A percentile compares a stretch with the other conserved stretches of the same genome.
These are phyloP conservation scores for Megaceryle maxima DNA, from an alignment of 2,113 vertebrate genomes.

Conservation along the genomic window DNA sequence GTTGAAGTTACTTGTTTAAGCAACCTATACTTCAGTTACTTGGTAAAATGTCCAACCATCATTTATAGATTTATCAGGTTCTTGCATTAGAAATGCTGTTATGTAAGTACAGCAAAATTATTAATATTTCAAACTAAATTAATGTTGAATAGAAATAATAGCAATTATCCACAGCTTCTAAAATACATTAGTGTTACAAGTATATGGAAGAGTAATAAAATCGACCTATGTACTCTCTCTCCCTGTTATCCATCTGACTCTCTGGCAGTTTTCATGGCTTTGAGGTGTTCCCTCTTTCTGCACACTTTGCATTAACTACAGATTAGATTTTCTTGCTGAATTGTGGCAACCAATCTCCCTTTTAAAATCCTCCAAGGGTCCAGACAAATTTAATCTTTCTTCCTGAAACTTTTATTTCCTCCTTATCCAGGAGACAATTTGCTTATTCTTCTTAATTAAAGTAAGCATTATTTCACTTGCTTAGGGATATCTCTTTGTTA, in stretches of 20 bases:
- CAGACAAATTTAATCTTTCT: constrained; percentile 2
- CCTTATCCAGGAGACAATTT: not conserved
- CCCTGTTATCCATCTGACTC: not conserved
- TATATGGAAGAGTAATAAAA: not conserved
- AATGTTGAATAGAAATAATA: not conserved
- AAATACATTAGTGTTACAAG: not conserved
- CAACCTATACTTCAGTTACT: not conserved
- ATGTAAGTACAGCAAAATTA: not conserved
- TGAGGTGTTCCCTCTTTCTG: not conserved
- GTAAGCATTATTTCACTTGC: not conserved
- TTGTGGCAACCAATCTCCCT: not conserved
- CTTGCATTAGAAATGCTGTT: not conserved
- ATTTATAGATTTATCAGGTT: not conserved
- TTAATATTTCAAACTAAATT: not conserved
- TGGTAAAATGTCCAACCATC: not conserved
- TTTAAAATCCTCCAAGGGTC: not conserved
- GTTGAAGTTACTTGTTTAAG: not conserved
- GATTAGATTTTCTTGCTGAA: constrained; percentile 14
- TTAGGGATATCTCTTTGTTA: not conserved
- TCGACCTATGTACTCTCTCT: not conserved
- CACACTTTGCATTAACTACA: not conserved
- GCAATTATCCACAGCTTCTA: not conserved
- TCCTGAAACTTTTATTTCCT: constrained; percentile 8
- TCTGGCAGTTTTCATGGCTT: not conserved
- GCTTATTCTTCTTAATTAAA: constrained; percentile 18